Conservation (phyloP, 2,113 vertebrate species). For the Ptyas mucosa region DNA sequence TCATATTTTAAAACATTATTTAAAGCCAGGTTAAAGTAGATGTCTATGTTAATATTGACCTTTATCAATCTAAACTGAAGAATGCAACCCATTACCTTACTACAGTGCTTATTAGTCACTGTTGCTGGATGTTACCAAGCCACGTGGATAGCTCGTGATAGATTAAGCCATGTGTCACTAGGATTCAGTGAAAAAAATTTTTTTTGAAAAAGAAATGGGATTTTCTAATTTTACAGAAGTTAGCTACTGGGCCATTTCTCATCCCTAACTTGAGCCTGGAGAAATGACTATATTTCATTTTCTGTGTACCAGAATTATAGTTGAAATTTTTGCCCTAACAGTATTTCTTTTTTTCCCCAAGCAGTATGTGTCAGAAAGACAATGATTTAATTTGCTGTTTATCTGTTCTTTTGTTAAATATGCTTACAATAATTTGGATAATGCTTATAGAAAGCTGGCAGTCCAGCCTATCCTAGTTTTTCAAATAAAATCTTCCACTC, state of each 20-base stretch:
- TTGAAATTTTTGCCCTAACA: conserved; percentile 2
- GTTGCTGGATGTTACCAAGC: background rate
- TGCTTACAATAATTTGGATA: conserved; percentile 3
- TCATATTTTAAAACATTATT: background rate
- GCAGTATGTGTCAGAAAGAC: conserved; percentile 4
- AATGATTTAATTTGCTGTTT: background rate
- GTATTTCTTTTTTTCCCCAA: background rate
- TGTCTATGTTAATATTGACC: background rate
- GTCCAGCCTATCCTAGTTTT: background rate
- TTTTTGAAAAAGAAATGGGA: background rate
- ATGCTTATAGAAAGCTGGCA: background rate
- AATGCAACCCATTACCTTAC: background rate
- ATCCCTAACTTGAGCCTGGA: background rate
- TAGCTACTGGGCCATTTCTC: conserved; percentile 12
- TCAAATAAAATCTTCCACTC: background rate
- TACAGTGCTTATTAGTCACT: background rate
- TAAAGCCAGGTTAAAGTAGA: background rate
- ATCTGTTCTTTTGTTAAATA: conserved; percentile 3
- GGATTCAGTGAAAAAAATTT: background rate
- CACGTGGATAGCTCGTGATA: background rate
- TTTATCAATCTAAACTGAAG: background rate
- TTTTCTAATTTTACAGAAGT: background rate
- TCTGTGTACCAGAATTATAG: conserved; percentile 5
- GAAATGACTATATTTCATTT: background rate
- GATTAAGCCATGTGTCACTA: background rate